phyloP scores from a whole-genome alignment of 1,140 invertebrate genomes.

The Trypoxylus dichotomus region DNA sequence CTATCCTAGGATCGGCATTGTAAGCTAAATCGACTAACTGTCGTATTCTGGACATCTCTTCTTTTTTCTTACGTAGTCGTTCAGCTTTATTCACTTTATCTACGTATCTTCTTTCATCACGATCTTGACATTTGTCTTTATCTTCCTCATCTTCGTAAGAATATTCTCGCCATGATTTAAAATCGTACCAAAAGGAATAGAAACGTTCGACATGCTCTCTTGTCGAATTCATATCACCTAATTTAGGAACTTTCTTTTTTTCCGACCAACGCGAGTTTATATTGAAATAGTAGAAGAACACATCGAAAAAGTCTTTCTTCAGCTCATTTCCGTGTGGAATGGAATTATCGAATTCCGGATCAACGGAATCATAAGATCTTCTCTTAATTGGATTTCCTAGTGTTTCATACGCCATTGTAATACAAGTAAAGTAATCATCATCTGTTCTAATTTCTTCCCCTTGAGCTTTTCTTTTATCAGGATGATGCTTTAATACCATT shows the following conservation, averaged over 20 bases:
- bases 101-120: slow-evolving; percentile 95
- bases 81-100: slow-evolving; percentile 96
- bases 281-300: slow-evolving; percentile 80
- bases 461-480: slow-evolving; percentile 90
- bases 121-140: slow-evolving; percentile 94
- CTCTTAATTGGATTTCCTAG: slow-evolving; percentile 80
- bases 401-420: slow-evolving; percentile 96
- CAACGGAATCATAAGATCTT: slow-evolving; percentile 93
- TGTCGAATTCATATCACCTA: slow-evolving; percentile 75
- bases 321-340: slow-evolving; percentile 76
- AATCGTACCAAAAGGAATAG: slow-evolving; percentile 94
- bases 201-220: slow-evolving; percentile 80
- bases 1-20: slow-evolving; percentile 89
- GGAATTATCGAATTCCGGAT: slow-evolving; percentile 90
- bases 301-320: slow-evolving; percentile 82
- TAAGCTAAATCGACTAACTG: slow-evolving; percentile 92
- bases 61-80: slow-evolving; percentile 90
- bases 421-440: slow-evolving; percentile 97
- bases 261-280: slow-evolving; percentile 92
- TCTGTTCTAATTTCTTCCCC: slow-evolving; percentile 82
- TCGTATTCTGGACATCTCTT: slow-evolving; percentile 91
- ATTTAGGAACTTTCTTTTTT: slow-evolving; percentile 79
- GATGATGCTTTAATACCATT: slow-evolving; percentile 95
- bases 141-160: slow-evolving; percentile 99
- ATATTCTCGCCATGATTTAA: slow-evolving; percentile 98